A percentile compares a stretch with the other conserved stretches of the same genome.
Evolutionary conservation across 2,113 vertebrate genomes (phyloP).

Genomic region (Pseudonaja textilis): DNA sequence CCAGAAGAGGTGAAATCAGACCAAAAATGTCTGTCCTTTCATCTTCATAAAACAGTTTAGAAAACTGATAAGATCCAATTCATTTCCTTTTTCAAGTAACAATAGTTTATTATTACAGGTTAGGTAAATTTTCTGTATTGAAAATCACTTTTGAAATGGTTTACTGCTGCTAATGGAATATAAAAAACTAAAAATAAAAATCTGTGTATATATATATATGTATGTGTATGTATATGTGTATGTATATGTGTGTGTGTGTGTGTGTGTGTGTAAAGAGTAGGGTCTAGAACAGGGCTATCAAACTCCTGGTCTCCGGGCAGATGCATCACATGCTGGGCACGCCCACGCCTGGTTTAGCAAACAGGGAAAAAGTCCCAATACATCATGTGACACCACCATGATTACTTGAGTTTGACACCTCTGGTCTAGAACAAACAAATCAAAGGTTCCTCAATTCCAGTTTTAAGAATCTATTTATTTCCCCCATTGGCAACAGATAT

Average conservation of each 20-base stretch:
- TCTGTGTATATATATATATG: too few relatives aligned
- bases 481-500: neutral
- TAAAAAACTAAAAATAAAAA: neutral
- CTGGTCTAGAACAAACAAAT: neutral
- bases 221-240: too few relatives aligned
- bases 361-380: too few relatives aligned
- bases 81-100: neutral
- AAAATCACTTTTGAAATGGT: neutral
- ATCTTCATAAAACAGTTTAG: neutral
- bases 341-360: too few relatives aligned
- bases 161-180: neutral
- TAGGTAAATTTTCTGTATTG: neutral
- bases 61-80: neutral
- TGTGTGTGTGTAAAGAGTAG: neutral
- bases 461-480: neutral
- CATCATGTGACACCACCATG: too few relatives aligned
- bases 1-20: neutral
- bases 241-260: too few relatives aligned
- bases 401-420: too few relatives aligned
- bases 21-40: neutral
- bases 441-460: neutral
- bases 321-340: too few relatives aligned
- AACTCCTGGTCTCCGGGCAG: too few relatives aligned
- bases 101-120: neutral
- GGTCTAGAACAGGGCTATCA: too few relatives aligned